phyloP scores from a whole-genome alignment of 1,140 invertebrate genomes.

The Drosophila repleta region DNA sequence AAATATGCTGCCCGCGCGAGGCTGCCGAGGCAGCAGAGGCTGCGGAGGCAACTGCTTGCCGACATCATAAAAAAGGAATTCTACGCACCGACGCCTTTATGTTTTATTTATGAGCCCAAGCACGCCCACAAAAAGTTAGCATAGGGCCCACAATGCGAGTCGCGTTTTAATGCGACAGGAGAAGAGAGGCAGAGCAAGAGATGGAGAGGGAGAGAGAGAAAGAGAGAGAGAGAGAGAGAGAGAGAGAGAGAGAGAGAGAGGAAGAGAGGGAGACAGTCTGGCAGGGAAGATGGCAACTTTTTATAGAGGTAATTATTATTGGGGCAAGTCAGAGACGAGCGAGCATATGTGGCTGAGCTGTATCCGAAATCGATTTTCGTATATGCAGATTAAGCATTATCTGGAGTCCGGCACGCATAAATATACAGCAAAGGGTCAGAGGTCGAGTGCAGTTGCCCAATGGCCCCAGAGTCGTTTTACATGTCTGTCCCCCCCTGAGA shows the following conservation, averaged over 20 bases:
- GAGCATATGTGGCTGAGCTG: constrained; percentile 22
- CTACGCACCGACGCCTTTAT: constrained; percentile 65
- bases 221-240: too few species aligned
- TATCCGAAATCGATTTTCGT: constrained; percentile 39
- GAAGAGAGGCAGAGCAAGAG: not conserved
- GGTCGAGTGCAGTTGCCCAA: constrained; percentile 23
- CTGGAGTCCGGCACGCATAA: constrained; percentile 26
- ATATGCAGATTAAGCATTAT: constrained; percentile 53
- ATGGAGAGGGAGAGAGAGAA: constrained; percentile 1
- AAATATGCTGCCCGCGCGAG: constrained; percentile 64
- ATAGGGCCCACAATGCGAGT: constrained; percentile 42
- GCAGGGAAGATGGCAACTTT: constrained; percentile 31
- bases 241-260: not conserved
- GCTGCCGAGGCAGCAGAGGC: constrained; percentile 26
- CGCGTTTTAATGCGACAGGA: constrained; percentile 46
- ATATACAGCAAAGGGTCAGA: constrained; percentile 39
- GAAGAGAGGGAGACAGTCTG: too few species aligned
- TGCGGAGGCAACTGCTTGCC: constrained; percentile 52
- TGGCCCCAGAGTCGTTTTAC: constrained; percentile 26
- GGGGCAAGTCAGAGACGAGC: not conserved
- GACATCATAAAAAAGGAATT: constrained; percentile 51
- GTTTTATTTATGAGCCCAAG: constrained; percentile 76
- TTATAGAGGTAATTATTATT: constrained; percentile 48
- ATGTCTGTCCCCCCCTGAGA: not conserved
- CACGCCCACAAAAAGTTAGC: constrained; percentile 54